Percentiles rank a stretch among this genome's conserved stretches.
These are phyloP conservation scores for Takifugu ocellatus DNA, from an alignment of 2,797 vertebrate species.

Conservation along the genomic window DNA sequence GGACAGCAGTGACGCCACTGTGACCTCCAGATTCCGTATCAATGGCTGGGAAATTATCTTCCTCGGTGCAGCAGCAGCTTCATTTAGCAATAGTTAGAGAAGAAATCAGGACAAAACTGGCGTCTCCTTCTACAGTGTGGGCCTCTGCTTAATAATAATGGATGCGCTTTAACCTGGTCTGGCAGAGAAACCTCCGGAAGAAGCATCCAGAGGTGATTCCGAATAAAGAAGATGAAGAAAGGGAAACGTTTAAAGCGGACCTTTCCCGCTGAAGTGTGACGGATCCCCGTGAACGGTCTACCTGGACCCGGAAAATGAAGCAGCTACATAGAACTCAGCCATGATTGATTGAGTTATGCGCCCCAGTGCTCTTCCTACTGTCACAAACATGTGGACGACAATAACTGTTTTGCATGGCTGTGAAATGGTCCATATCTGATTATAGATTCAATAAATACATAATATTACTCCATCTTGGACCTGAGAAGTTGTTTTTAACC, in stretches of 20 bases:
- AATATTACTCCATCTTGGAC: not conserved
- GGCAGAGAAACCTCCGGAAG: too few relatives aligned
- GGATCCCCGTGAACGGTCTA: not conserved
- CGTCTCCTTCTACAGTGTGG: too few relatives aligned
- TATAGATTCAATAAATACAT: too few relatives aligned
- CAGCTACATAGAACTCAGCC: not conserved
- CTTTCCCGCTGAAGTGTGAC: not conserved
- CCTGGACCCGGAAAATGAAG: not conserved
- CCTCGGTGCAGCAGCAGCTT: too few relatives aligned
- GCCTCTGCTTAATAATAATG: too few relatives aligned
- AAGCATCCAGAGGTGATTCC: too few relatives aligned
- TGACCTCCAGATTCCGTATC: too few relatives aligned
- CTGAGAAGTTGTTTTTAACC: conserved; percentile 2
- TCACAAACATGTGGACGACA: not conserved
- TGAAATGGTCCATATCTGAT: not conserved
- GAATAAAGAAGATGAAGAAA: too few relatives aligned
- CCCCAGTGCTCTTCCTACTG: not conserved
- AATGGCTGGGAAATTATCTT: too few relatives aligned
- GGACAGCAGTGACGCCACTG: not conserved
- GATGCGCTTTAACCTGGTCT: too few relatives aligned
- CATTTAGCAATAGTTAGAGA: too few relatives aligned
- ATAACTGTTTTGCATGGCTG: not conserved
- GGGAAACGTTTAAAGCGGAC: not conserved
- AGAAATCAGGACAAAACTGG: too few relatives aligned
- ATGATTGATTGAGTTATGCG: not conserved